These are phyloP conservation scores for Trididemnum clinides DNA, from an alignment of 23 tunicate genomes.

Conservation along the genomic window DNA sequence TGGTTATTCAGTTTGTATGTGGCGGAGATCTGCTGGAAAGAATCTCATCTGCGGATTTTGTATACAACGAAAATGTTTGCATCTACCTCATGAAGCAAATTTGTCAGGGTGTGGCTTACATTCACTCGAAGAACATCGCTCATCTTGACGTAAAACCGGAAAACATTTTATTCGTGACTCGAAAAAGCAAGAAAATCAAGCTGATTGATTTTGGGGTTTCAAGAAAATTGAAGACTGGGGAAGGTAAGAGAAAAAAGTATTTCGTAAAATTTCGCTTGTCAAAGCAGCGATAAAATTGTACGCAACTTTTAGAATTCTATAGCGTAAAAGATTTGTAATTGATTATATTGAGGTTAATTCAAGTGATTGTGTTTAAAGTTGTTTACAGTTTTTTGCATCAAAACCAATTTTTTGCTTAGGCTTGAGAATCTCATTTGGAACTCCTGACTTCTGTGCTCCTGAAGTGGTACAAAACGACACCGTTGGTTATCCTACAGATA, in stretches of 20 bases:
- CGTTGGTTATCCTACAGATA: conserved; percentile 84
- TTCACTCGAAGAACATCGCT: conserved; percentile 85
- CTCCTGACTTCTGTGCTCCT: conserved; percentile 95
- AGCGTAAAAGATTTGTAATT: background rate
- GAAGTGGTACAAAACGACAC: conserved; percentile 89
- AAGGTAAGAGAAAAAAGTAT: conserved; percentile 64
- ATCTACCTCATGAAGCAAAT: conserved; percentile 77
- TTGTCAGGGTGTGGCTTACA: conserved; percentile 72
- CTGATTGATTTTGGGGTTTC: conserved; percentile 89
- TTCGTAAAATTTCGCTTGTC: background rate
- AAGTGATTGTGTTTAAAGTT: no score
- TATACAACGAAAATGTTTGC: conserved; percentile 75
- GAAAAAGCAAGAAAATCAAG: conserved; percentile 80
- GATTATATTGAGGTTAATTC: background rate
- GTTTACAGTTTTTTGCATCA: no score
- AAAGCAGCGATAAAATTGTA: no score
- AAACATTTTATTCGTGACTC: conserved; percentile 80
- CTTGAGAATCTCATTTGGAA: conserved; percentile 71
- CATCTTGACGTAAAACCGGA: conserved; percentile 95
- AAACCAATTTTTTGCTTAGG: no score
- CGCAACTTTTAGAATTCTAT: background rate
- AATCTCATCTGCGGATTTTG: conserved; percentile 59
- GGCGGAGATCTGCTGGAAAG: conserved; percentile 90
- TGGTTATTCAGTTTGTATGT: conserved; percentile 91
- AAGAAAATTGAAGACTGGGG: conserved; percentile 84